Conservation (phyloP, 1,140 invertebrate species). For the Hirudo medicinalis region DNA sequence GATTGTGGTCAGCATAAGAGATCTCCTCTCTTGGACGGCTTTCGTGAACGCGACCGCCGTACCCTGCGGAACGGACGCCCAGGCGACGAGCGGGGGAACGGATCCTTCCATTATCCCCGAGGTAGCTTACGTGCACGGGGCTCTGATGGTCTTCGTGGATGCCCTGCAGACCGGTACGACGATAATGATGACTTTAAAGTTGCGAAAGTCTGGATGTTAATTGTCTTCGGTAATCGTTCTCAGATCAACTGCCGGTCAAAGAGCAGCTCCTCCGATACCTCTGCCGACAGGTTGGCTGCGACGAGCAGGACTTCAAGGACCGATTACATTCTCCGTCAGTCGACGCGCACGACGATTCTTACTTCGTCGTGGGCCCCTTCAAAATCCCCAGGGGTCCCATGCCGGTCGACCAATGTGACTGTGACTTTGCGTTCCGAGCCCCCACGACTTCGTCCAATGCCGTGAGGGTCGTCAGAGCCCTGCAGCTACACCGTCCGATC, state of each 20-base stretch:
- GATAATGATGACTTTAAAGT: background rate
- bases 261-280: no score
- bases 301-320: background rate
- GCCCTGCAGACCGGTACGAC: constrained; percentile 45
- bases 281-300: no score
- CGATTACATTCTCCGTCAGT: background rate
- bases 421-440: constrained; percentile 40
- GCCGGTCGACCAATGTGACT: background rate
- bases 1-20: constrained; percentile 65
- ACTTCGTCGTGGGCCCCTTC: constrained; percentile 1
- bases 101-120: constrained; percentile 27
- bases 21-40: constrained; percentile 78
- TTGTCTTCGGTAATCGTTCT: no score
- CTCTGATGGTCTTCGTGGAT: constrained; percentile 78
- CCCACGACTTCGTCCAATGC: constrained; percentile 71
- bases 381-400: background rate
- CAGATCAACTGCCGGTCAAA: no score
- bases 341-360: background rate
- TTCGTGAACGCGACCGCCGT: constrained; percentile 56
- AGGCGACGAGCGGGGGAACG: constrained; percentile 23
- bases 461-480: constrained; percentile 64
- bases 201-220: no score
- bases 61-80: constrained; percentile 11
- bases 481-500: constrained; percentile 72
- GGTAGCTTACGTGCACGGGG: constrained; percentile 63